These are phyloP conservation scores for Catalaphyllia jardinei DNA, from an alignment of 64 coral and sea anemone species.

Conservation along the genomic window DNA sequence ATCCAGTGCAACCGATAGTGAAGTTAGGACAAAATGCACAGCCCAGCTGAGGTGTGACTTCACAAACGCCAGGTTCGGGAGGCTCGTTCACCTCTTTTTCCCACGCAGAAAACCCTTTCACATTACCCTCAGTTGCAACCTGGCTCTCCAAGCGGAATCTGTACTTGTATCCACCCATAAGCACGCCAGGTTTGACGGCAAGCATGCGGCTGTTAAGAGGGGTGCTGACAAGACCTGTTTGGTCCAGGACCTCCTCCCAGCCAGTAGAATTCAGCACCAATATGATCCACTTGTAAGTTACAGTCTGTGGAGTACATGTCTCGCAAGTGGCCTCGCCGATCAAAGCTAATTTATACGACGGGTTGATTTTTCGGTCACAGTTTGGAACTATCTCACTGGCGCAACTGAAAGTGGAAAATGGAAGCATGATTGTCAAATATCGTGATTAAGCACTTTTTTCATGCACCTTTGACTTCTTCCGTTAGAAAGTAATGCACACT, in stretches of 20 bases:
- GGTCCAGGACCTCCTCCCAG: neutral
- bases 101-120: constrained; percentile 32
- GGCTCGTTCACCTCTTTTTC: constrained; percentile 9
- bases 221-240: neutral
- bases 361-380: constrained; percentile 45
- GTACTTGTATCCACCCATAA: constrained; percentile 42
- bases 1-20: constrained; percentile 16
- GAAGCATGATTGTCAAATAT: too few species aligned
- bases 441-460: too few species aligned
- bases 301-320: neutral
- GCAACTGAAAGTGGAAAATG: neutral
- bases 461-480: too few species aligned
- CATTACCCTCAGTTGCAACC: neutral
- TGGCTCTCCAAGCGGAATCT: constrained; percentile 23
- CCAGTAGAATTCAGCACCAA: neutral
- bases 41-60: constrained; percentile 9
- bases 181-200: constrained; percentile 9
- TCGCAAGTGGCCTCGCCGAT: constrained; percentile 5
- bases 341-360: constrained; percentile 36
- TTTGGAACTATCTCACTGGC: neutral
- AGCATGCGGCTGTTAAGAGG: neutral
- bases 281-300: constrained; percentile 14
- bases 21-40: constrained; percentile 9
- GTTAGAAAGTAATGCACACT: too few species aligned
- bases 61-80: neutral